Conservation (phyloP, 2,888 invertebrate genomes). For the Apamea crenata region DNA sequence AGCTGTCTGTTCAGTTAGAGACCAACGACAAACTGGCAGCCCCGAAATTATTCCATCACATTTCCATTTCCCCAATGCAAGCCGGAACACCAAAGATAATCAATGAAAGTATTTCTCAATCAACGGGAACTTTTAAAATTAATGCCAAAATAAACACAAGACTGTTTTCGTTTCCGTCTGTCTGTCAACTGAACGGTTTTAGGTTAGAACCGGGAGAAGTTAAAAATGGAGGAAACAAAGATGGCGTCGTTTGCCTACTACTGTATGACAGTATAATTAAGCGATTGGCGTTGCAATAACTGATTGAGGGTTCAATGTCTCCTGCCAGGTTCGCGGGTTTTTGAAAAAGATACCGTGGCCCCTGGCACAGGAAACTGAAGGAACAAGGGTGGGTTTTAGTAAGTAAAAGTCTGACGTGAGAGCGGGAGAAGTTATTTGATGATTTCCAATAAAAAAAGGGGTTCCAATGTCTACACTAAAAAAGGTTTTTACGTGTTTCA, state of each 20-base stretch:
- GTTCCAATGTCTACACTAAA: not conserved
- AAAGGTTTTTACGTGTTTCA: not conserved
- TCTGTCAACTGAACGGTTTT: conserved; percentile 50
- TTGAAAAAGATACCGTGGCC: no score
- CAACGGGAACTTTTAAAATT: conserved; percentile 47
- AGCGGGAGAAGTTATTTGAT: no score
- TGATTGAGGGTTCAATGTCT: not conserved
- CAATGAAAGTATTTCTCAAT: conserved; percentile 53
- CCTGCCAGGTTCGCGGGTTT: no score
- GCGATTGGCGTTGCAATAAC: not conserved
- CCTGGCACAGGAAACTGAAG: no score
- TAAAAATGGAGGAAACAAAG: conserved; percentile 32
- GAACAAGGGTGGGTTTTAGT: no score
- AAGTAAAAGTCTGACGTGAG: no score
- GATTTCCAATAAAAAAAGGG: no score
- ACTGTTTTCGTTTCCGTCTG: conserved; percentile 47
- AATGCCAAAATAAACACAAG: conserved; percentile 60
- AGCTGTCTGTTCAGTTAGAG: not conserved
- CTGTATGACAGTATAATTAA: conserved; percentile 1
- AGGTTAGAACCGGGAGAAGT: conserved; percentile 8
- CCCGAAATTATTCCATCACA: conserved; percentile 8
- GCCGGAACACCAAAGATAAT: conserved; percentile 24
- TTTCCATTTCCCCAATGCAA: not conserved
- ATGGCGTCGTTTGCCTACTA: not conserved
- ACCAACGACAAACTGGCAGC: not conserved